Conservation (phyloP, 2,888 invertebrate genomes). For the Dyspetes luteomarginatus region DNA sequence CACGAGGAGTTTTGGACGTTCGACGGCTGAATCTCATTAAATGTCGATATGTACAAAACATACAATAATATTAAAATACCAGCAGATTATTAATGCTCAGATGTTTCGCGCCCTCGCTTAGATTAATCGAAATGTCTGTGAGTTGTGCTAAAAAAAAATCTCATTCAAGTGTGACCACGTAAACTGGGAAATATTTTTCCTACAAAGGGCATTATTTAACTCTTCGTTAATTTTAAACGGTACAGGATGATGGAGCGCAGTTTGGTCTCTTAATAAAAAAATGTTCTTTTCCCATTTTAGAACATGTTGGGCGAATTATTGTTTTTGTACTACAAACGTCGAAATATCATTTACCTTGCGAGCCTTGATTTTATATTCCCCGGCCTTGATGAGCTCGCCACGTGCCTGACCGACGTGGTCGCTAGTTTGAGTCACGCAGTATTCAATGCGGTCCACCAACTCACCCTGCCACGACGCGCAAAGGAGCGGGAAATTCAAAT, state of each 20-base stretch:
- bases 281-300: neutral
- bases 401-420: constrained; percentile 93
- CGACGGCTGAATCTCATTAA: too few species aligned
- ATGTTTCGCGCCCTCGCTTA: too few species aligned
- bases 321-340: constrained; percentile 63
- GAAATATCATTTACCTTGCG: constrained; percentile 89
- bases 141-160: too few species aligned
- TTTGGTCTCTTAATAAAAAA: neutral
- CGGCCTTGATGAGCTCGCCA: constrained; percentile 91
- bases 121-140: too few species aligned
- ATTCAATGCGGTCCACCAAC: constrained; percentile 97
- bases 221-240: too few species aligned
- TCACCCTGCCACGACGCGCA: constrained; percentile 89
- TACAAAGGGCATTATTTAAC: too few species aligned
- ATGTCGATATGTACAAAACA: too few species aligned
- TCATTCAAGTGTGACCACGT: too few species aligned
- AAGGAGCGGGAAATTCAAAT: constrained; percentile 71
- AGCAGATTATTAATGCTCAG: too few species aligned
- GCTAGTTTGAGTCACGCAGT: constrained; percentile 94
- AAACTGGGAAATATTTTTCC: too few species aligned
- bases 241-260: constrained; percentile 9
- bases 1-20: too few species aligned
- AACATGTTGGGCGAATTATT: constrained; percentile 17
- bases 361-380: constrained; percentile 93
- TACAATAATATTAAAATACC: too few species aligned